A percentile compares a stretch with the other conserved stretches of the same genome.
Conservation (phyloP, 2,888 invertebrate species). For the Tetheella fluctuosa region DNA sequence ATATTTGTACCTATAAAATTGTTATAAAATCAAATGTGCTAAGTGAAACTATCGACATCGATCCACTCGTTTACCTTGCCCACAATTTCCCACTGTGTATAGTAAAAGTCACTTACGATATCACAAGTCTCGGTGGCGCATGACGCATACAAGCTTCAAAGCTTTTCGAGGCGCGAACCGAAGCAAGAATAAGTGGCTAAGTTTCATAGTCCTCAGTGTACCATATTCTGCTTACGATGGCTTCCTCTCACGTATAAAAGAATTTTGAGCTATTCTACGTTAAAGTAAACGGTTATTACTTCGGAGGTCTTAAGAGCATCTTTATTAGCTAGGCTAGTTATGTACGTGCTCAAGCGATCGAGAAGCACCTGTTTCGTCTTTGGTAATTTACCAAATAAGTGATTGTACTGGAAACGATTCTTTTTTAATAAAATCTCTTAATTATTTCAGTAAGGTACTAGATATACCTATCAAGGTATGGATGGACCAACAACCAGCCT, state of each 20-base stretch:
- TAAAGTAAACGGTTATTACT: slow-evolving; percentile 34
- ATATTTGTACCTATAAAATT: not conserved
- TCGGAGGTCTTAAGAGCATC: not conserved
- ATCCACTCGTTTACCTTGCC: slow-evolving; percentile 3
- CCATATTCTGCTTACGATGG: slow-evolving; percentile 39
- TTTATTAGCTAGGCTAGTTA: not conserved
- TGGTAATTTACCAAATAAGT: not conserved
- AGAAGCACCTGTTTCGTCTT: not conserved
- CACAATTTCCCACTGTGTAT: slow-evolving; percentile 16
- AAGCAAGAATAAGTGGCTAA: slow-evolving; percentile 54
- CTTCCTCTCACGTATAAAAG: slow-evolving; percentile 28
- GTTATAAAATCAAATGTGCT: not conserved
- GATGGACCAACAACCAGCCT: too few relatives aligned
- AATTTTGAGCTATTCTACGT: slow-evolving; percentile 35
- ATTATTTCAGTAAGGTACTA: too few relatives aligned
- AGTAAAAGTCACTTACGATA: slow-evolving; percentile 32
- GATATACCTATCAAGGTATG: too few relatives aligned
- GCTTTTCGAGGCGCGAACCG: slow-evolving; percentile 43
- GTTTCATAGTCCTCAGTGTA: slow-evolving; percentile 49
- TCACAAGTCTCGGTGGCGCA: slow-evolving; percentile 21
- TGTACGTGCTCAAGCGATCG: not conserved
- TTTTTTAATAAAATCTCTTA: too few relatives aligned
- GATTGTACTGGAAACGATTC: too few relatives aligned
- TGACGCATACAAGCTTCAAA: slow-evolving; percentile 30
- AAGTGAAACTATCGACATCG: not conserved